Base-by-base conservation (phyloP, 2,888 invertebrate genomes). In the Gibbula magus region DNA sequence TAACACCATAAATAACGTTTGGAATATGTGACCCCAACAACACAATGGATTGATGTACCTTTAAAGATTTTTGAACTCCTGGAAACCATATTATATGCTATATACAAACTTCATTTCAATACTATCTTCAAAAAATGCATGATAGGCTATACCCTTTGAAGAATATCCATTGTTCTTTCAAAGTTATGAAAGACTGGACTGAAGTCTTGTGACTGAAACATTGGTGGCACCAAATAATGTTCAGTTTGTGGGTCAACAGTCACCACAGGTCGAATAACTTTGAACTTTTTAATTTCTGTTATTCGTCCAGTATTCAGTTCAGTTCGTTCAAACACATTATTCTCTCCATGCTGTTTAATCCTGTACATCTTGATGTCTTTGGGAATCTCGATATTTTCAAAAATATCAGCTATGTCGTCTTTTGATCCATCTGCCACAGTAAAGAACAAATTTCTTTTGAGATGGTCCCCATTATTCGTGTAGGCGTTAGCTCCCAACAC, bases 131-230 rank as follows among this genome's bases (percentile, higher is more conserved):
- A n/a, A n/a, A n/a, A n/a, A n/a, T n/a, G n/a, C n/a, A n/a, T n/a
- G n/a, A n/a, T n/a, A n/a, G n/a, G n/a, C n/a, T n/a, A 16, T 81
- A 86, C 88, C 85, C 81, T 80, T 18, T 83, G 66, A 16, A 88
- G 79, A 29, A 86, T 75, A 22, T 66, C 13, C 13, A 80, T 75
- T 10, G 85, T 78, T 39, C 79, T 79, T 35, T 76, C 61, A 67
- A 79, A 84, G 52, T 75, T 66, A 54, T 87, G 85, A 77, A 81
- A 86, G n/a, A 87, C 88, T 8, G 88, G 86, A 75, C 85, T 84
- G 25, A 82, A 74, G 7, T 76, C 67, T 61, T 78, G 66, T 25
- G 70, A 22, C 7, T 79, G 53, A 78, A 83, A 84, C 25, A 86
- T 81, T 18, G 85, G 82, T 32, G 85, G 84, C n/a, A 75, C 29